These are phyloP conservation scores for Aythya baeri DNA, from an alignment of 2,113 vertebrate species.

Conservation along the genomic window DNA sequence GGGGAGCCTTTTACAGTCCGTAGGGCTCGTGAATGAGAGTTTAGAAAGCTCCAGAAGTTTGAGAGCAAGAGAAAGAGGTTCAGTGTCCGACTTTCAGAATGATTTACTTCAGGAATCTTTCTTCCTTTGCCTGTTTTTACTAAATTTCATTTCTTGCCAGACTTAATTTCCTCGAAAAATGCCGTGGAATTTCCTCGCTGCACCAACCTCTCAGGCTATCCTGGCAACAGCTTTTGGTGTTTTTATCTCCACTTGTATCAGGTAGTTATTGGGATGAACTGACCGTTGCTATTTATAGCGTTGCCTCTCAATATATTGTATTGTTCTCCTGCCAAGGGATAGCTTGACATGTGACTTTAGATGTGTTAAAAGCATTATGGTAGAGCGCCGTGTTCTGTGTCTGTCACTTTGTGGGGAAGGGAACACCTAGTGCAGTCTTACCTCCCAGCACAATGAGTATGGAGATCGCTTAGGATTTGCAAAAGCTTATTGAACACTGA, in stretches of 20 bases:
- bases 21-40: background rate
- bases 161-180: conserved; percentile 40
- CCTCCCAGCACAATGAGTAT: background rate
- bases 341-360: background rate
- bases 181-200: conserved; percentile 58
- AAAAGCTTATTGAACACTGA: background rate
- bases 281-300: background rate
- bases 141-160: conserved; percentile 38
- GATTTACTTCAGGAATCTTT: background rate
- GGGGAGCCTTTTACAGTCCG: background rate
- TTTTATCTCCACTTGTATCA: conserved; percentile 73
- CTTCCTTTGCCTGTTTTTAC: background rate
- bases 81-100: background rate
- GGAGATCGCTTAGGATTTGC: background rate
- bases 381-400: background rate
- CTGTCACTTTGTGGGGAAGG: background rate
- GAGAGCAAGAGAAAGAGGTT: background rate
- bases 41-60: background rate
- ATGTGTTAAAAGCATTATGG: background rate
- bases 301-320: background rate
- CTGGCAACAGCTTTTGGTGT: conserved; percentile 74
- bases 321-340: background rate
- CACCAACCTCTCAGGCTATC: conserved; percentile 10
- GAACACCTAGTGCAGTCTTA: background rate
- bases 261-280: background rate